Conservation (phyloP, 2,113 vertebrate genomes). For the Podilymbus podiceps region DNA sequence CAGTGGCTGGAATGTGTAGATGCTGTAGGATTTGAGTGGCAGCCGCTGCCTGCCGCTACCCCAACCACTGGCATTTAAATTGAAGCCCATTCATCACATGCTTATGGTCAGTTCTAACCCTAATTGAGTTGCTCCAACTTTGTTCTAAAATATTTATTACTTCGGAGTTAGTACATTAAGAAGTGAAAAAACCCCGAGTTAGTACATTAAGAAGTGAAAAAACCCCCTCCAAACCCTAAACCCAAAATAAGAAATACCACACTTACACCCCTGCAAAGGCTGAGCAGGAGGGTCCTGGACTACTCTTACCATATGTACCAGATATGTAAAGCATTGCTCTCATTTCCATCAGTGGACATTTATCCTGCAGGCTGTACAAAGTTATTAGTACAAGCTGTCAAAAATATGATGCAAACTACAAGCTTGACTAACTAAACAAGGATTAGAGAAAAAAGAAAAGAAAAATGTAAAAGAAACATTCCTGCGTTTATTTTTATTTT, state of each 20-base stretch:
- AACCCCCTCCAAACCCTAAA: not conserved
- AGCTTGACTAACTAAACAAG: not conserved
- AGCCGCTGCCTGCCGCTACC: not conserved
- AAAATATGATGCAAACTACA: not conserved
- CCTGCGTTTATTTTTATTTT: not conserved
- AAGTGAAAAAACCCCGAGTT: conserved; percentile 12
- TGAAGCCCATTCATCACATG: conserved; percentile 63
- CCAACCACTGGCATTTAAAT: conserved; percentile 62
- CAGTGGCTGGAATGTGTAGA: conserved; percentile 14
- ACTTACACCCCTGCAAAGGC: not conserved
- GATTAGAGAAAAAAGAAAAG: not conserved
- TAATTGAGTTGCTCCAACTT: conserved; percentile 53
- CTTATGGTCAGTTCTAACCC: conserved; percentile 42
- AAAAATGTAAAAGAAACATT: not conserved
- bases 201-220: not conserved
- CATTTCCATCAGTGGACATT: not conserved
- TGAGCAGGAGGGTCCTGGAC: not conserved
- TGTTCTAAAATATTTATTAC: conserved; percentile 57
- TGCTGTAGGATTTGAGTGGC: conserved; percentile 8
- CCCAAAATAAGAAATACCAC: not conserved
- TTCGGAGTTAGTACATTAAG: conserved; percentile 28
- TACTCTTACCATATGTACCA: not conserved
- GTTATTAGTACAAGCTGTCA: not conserved
- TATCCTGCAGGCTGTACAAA: not conserved
- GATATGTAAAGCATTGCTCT: not conserved